phyloP scores from a whole-genome alignment of 2,888 invertebrate genomes.

The Agriotes lineatus region DNA sequence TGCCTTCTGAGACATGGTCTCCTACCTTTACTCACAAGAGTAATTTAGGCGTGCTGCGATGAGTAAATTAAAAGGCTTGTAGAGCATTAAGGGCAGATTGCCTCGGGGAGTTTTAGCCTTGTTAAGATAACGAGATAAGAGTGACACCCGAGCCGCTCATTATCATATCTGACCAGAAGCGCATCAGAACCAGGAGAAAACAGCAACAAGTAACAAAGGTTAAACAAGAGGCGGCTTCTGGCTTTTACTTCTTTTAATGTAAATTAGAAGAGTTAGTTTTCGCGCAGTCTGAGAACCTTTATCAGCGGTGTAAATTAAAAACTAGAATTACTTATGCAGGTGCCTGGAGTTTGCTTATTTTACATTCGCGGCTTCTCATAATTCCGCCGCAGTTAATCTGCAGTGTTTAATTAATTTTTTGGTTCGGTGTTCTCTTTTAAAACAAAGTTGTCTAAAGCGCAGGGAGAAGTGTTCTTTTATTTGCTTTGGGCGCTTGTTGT shows the following conservation, averaged over 20 bases:
- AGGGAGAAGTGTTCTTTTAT: too few relatives aligned
- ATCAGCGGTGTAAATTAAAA: background rate
- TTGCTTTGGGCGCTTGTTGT: too few relatives aligned
- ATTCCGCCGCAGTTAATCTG: background rate
- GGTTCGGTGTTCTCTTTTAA: background rate
- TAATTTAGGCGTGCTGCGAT: conserved; percentile 43
- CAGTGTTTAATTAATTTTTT: background rate
- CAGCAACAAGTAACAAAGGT: background rate
- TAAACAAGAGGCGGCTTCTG: background rate
- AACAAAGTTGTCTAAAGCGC: background rate
- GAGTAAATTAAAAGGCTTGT: conserved; percentile 49
- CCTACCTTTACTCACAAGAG: conserved; percentile 39
- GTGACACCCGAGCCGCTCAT: conserved; percentile 52
- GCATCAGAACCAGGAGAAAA: background rate
- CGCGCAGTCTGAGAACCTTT: too few relatives aligned
- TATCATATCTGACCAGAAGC: conserved; percentile 24
- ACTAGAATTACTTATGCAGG: background rate
- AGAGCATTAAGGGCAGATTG: conserved; percentile 50
- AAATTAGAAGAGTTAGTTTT: too few relatives aligned
- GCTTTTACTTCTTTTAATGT: background rate
- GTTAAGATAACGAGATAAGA: conserved; percentile 59
- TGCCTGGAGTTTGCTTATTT: background rate
- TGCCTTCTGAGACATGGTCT: conserved; percentile 46
- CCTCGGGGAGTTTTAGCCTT: conserved; percentile 57
- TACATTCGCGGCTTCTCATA: background rate